Percentiles rank a stretch among this genome's conserved stretches.
phyloP scores from a whole-genome alignment of 2,888 invertebrate species.

The Disparrhopalites patrizii region DNA sequence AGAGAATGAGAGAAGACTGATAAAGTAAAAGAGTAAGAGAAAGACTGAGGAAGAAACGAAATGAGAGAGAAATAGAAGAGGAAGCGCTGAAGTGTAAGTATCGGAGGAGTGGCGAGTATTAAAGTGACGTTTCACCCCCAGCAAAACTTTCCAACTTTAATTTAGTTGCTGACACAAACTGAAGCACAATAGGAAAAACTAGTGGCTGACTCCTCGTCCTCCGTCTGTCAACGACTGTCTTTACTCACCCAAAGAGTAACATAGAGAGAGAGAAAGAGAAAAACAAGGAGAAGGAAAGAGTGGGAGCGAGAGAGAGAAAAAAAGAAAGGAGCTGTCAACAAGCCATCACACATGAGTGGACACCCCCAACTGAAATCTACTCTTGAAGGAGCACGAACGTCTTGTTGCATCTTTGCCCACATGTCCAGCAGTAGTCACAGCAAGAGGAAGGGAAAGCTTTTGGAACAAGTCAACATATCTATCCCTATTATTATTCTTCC shows the following conservation, averaged over 20 bases:
- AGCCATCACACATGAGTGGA: conserved; percentile 27
- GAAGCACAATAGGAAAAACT: conserved; percentile 2
- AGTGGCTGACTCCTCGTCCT: neutral
- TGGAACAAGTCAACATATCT: too few species aligned
- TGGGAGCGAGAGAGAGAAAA: too few species aligned
- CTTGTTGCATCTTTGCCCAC: conserved; percentile 6
- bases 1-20: too few species aligned
- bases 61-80: too few species aligned
- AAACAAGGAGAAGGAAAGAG: too few species aligned
- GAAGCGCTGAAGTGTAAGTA: too few species aligned
- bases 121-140: neutral
- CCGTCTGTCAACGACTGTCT: neutral
- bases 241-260: neutral
- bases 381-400: neutral
- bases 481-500: too few species aligned
- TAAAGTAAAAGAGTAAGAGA: too few species aligned
- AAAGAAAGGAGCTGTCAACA: conserved; percentile 27
- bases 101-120: conserved; percentile 1
- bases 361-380: conserved; percentile 22
- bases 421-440: too few species aligned
- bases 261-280: conserved; percentile 6
- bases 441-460: too few species aligned
- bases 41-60: too few species aligned
- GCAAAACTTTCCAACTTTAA: neutral
- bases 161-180: conserved; percentile 2